These are phyloP conservation scores for Asarcornis scutulata DNA, from an alignment of 2,113 vertebrate genomes.

Conservation along the genomic window DNA sequence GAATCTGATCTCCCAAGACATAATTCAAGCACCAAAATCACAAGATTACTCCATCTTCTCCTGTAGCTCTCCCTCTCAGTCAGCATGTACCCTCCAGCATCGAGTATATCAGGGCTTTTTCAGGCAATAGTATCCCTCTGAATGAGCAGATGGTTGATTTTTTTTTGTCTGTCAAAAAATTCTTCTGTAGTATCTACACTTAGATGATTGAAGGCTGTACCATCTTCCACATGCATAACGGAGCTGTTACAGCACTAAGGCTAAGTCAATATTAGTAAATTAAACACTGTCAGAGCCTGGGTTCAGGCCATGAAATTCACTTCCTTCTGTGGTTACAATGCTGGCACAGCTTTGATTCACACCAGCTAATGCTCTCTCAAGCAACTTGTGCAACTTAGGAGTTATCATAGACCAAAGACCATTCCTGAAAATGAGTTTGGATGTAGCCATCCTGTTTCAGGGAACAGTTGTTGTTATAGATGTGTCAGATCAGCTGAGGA, in stretches of 20 bases:
- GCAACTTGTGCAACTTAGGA: not conserved
- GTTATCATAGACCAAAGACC: not conserved
- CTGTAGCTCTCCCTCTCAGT: not conserved
- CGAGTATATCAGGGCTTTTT: not conserved
- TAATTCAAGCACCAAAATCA: not conserved
- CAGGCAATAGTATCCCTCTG: not conserved
- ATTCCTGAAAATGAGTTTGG: not conserved
- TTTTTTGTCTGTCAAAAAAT: not conserved
- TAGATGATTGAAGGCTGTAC: not conserved
- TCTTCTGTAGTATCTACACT: not conserved
- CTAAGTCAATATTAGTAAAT: not conserved
- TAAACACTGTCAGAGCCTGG: not conserved
- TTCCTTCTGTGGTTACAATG: not conserved
- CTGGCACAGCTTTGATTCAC: not conserved
- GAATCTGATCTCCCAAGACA: not conserved
- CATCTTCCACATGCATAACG: not conserved
- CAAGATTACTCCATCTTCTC: not conserved
- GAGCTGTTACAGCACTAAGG: not conserved
- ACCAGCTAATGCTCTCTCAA: not conserved
- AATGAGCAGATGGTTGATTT: not conserved
- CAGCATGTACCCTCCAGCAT: not conserved
- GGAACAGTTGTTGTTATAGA: not conserved
- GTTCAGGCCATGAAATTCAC: not conserved
- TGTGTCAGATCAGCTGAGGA: not conserved
- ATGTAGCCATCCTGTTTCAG: not conserved